phyloP scores from a whole-genome alignment of 2,888 invertebrate genomes.

The Proisotoma minuta region DNA sequence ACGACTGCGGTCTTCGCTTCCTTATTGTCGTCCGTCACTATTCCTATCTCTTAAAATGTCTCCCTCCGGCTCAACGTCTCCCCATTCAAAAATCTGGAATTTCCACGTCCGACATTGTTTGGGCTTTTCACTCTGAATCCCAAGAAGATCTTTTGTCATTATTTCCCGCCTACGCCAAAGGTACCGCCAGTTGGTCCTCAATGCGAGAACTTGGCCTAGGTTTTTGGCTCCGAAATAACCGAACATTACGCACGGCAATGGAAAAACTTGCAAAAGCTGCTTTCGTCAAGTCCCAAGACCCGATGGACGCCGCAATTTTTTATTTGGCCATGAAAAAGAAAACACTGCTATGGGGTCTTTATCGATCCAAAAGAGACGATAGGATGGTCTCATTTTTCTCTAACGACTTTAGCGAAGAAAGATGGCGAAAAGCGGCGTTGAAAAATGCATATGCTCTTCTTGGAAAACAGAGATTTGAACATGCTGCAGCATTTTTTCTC shows the following conservation, averaged over 20 bases:
- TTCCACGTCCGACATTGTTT: conserved; percentile 85
- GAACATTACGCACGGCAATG: conserved; percentile 73
- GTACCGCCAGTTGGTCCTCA: conserved; percentile 81
- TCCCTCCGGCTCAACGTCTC: conserved; percentile 83
- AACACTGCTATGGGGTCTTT: conserved; percentile 90
- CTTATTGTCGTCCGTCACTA: conserved; percentile 96
- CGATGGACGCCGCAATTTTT: conserved; percentile 93
- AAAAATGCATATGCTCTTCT: conserved; percentile 97
- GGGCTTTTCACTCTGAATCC: conserved; percentile 99
- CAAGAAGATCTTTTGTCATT: conserved; percentile 88
- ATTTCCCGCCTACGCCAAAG: conserved; percentile 81
- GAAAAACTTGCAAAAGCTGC: conserved; percentile 61
- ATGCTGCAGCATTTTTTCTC: conserved; percentile 97
- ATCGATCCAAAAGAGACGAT: conserved; percentile 77
- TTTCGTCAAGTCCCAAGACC: conserved; percentile 58
- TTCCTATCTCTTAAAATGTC: conserved; percentile 85
- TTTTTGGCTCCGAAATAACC: conserved; percentile 91
- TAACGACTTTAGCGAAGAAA: conserved; percentile 85
- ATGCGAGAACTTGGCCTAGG: conserved; percentile 91
- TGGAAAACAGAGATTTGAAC: conserved; percentile 91
- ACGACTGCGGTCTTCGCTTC: conserved; percentile 95
- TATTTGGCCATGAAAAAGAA: conserved; percentile 97
- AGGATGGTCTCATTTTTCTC: conserved; percentile 93
- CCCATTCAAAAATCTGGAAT: conserved; percentile 81
- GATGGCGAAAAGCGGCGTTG: conserved; percentile 94